These are phyloP conservation scores for Melipona bicolor DNA, from an alignment of 2,888 invertebrate genomes.

Conservation along the genomic window DNA sequence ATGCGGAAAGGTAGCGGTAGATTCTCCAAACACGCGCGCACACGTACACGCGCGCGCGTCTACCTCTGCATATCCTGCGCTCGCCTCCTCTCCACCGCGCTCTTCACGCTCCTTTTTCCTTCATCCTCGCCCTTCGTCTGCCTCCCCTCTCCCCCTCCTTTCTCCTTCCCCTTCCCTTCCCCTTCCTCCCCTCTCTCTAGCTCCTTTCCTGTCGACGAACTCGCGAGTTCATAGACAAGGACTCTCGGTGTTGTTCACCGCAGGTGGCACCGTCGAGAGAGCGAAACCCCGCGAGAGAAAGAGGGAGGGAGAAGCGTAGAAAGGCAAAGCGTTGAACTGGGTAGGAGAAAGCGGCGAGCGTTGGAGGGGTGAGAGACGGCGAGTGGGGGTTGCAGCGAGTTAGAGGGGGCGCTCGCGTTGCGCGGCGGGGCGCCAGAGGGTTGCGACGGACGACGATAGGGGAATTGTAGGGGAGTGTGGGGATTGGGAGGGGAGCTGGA, in stretches of 20 bases:
- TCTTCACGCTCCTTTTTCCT: constrained; percentile 12
- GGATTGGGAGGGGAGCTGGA: constrained; percentile 33
- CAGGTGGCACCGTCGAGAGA: constrained; percentile 62
- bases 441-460: constrained; percentile 24
- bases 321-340: too few species aligned
- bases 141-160: constrained; percentile 1
- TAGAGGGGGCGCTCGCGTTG: constrained; percentile 37
- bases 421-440: constrained; percentile 34
- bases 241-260: constrained; percentile 68
- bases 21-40: constrained; percentile 25
- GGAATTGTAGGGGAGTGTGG: constrained; percentile 1
- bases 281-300: neutral
- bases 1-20: constrained; percentile 71
- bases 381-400: constrained; percentile 2
- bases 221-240: constrained; percentile 69
- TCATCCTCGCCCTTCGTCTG: constrained; percentile 27
- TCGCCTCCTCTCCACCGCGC: constrained; percentile 1
- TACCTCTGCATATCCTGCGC: constrained; percentile 46
- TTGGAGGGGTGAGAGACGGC: constrained; percentile 26
- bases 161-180: constrained; percentile 13
- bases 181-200: constrained; percentile 10
- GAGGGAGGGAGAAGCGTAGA: neutral
- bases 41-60: neutral
- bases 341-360: neutral
- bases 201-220: constrained; percentile 53